Percentiles rank a stretch among this genome's conserved stretches.
These are phyloP conservation scores for Ispidina lecontei DNA, from an alignment of 2,797 vertebrate species.

Conservation along the genomic window DNA sequence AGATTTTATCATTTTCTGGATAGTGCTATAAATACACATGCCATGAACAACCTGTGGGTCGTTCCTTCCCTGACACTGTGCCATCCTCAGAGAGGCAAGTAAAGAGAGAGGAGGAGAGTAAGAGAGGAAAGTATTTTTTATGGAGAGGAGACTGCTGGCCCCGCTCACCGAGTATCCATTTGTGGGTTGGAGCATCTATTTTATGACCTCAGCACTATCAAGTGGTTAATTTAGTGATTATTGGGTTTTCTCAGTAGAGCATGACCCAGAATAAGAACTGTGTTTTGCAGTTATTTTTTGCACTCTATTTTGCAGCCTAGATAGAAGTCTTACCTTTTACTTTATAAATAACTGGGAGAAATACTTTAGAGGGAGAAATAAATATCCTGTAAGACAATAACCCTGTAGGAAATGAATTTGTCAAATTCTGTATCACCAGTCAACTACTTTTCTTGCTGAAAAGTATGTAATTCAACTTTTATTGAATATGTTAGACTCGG, in stretches of 20 bases:
- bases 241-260: neutral
- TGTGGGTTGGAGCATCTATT: neutral
- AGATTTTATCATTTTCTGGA: neutral
- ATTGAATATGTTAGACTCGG: neutral
- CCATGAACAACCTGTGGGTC: neutral
- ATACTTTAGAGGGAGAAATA: neutral
- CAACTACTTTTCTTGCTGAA: neutral
- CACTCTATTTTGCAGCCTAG: neutral
- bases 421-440: neutral
- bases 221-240: neutral
- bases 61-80: neutral
- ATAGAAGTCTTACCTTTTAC: neutral
- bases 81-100: neutral
- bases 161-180: neutral
- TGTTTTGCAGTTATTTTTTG: no score
- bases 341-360: neutral
- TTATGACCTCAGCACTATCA: neutral
- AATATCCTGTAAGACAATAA: neutral
- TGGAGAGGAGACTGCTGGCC: neutral
- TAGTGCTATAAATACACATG: neutral
- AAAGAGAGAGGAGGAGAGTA: neutral
- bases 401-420: neutral
- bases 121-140: neutral
- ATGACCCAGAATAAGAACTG: neutral
- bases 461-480: neutral